These are phyloP conservation scores for Bombylius discolor DNA, from an alignment of 2,888 invertebrate genomes.

Conservation along the genomic window DNA sequence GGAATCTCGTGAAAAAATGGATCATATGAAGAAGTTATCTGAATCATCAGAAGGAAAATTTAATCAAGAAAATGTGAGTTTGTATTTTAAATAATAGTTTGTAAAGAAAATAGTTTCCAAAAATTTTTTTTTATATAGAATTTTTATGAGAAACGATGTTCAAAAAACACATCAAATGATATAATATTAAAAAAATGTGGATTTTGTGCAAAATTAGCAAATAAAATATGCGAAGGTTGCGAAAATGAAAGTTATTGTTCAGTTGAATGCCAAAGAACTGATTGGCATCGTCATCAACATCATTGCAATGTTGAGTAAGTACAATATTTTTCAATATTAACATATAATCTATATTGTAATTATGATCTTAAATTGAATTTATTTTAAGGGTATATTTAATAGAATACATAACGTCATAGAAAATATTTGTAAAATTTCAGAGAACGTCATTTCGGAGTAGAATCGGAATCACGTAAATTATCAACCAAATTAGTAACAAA, in stretches of 20 bases:
- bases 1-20: constrained; percentile 6
- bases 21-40: constrained; percentile 1
- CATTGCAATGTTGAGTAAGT: constrained; percentile 14
- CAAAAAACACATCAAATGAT: not conserved
- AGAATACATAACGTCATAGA: no score
- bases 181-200: not conserved
- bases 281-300: constrained; percentile 23
- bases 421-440: no score
- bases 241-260: constrained; percentile 22
- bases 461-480: no score
- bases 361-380: no score
- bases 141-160: not conserved
- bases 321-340: no score
- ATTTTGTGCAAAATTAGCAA: constrained; percentile 16
- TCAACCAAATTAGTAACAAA: no score
- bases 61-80: not conserved
- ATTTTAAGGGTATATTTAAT: no score
- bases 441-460: no score
- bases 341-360: no score
- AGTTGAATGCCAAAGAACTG: constrained; percentile 21
- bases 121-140: no score
- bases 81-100: no score
- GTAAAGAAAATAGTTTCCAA: no score
- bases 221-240: constrained; percentile 20
- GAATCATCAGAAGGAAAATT: constrained; percentile 4